Evolutionary conservation across 2,797 vertebrate species (phyloP).

Genomic region (Xiphophorus birchmanni): DNA sequence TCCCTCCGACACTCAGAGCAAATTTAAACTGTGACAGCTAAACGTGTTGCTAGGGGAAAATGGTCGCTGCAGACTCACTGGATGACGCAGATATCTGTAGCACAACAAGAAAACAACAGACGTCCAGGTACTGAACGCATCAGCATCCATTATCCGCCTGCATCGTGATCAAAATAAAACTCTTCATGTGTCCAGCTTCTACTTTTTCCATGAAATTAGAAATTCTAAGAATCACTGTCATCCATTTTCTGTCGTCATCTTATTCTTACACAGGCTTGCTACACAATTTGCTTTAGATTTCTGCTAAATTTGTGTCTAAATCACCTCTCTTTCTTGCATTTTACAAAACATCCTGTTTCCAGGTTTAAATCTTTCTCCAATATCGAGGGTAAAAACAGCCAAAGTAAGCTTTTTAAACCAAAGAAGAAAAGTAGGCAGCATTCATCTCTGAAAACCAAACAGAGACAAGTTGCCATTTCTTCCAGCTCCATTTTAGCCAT

Average conservation of each 20-base stretch:
- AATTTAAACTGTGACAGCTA: constrained; percentile 25
- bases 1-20: not conserved
- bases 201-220: not conserved
- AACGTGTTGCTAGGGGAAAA: not conserved
- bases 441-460: not conserved
- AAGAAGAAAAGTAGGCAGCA: not conserved
- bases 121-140: not conserved
- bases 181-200: too few relatives aligned
- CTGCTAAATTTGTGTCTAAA: not conserved
- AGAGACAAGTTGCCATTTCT: not conserved
- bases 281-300: not conserved
- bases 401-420: not conserved
- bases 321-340: not conserved
- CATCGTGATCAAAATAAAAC: not conserved
- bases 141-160: not conserved
- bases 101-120: too few relatives aligned
- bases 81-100: not conserved
- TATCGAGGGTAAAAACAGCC: not conserved
- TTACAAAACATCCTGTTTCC: not conserved
- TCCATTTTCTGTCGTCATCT: not conserved
- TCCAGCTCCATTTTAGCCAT: not conserved
- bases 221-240: not conserved
- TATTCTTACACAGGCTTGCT: not conserved
- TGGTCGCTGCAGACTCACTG: fast-evolving
- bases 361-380: not conserved